Conservation (phyloP, 2,888 invertebrate genomes). For the Meteorus colon region DNA sequence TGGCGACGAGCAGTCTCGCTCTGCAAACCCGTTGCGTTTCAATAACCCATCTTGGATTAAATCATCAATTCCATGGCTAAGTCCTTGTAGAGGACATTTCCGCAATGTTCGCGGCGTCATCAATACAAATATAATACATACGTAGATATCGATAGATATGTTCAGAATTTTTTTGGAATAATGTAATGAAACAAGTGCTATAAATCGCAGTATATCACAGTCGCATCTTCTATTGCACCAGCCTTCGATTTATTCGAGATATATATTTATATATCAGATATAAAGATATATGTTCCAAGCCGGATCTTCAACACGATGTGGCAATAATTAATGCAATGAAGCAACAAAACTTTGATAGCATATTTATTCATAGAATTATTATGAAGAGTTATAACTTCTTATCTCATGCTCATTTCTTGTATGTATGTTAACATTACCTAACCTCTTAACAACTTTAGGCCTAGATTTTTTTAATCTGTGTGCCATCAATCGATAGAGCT, state of each 20-base stretch:
- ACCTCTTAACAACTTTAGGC: not conserved
- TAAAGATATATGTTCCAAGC: not conserved
- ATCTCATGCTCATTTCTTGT: conserved; percentile 2
- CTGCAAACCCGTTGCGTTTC: not conserved
- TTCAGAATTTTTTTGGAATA: not conserved
- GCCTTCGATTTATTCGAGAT: conserved; percentile 24
- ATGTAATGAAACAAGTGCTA: conserved; percentile 11
- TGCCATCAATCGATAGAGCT: not conserved
- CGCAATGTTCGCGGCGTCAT: conserved; percentile 26
- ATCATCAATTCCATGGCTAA: conserved; percentile 8
- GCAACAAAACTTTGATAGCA: not conserved
- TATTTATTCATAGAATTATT: conserved; percentile 10
- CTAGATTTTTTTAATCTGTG: conserved; percentile 1
- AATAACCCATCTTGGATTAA: not conserved
- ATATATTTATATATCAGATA: not conserved
- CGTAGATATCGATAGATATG: conserved; percentile 3
- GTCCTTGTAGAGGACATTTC: not conserved
- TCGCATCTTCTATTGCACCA: conserved; percentile 26
- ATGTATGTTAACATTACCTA: not conserved
- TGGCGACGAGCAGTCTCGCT: conserved; percentile 31
- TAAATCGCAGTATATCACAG: conserved; percentile 31
- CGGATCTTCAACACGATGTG: conserved; percentile 7
- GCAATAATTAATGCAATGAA: conserved; percentile 26
- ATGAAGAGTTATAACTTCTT: conserved; percentile 2
- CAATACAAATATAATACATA: conserved; percentile 12